A percentile compares a stretch with the other conserved stretches of the same genome.
Conservation (phyloP, 1,140 invertebrate species). For the Gryllus bimaculatus region DNA sequence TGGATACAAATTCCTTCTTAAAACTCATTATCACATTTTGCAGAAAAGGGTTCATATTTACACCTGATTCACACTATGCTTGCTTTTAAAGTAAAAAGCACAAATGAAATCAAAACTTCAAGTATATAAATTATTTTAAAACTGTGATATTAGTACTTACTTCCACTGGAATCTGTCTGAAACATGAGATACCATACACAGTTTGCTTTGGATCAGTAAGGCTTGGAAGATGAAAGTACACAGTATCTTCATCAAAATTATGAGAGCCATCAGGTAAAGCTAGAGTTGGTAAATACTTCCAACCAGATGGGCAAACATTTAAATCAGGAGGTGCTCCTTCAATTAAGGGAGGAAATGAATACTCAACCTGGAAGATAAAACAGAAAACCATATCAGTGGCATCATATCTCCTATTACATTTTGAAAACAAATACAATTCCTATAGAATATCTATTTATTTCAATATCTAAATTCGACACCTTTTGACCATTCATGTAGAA, state of each 20-base stretch:
- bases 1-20: too few relatives aligned
- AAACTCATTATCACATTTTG: too few relatives aligned
- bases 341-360: slow-evolving; percentile 84
- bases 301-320: slow-evolving; percentile 77
- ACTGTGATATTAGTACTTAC: slow-evolving; percentile 39
- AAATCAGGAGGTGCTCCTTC: slow-evolving; percentile 49
- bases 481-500: neutral
- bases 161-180: slow-evolving; percentile 92
- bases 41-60: too few relatives aligned
- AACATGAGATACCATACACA: slow-evolving; percentile 95
- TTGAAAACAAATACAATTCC: too few relatives aligned
- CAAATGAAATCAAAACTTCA: neutral
- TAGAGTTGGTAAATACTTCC: slow-evolving; percentile 91
- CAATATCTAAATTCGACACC: too few relatives aligned
- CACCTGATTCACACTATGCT: too few relatives aligned
- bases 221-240: slow-evolving; percentile 93
- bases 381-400: slow-evolving; percentile 38
- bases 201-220: slow-evolving; percentile 71
- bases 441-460: too few relatives aligned
- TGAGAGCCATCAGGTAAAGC: slow-evolving; percentile 96
- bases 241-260: slow-evolving; percentile 91
- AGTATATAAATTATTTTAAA: neutral
- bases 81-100: neutral
- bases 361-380: slow-evolving; percentile 71
- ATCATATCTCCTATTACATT: slow-evolving; percentile 86